phyloP scores from a whole-genome alignment of 1,140 invertebrate species.

The Bemisia tabaci region DNA sequence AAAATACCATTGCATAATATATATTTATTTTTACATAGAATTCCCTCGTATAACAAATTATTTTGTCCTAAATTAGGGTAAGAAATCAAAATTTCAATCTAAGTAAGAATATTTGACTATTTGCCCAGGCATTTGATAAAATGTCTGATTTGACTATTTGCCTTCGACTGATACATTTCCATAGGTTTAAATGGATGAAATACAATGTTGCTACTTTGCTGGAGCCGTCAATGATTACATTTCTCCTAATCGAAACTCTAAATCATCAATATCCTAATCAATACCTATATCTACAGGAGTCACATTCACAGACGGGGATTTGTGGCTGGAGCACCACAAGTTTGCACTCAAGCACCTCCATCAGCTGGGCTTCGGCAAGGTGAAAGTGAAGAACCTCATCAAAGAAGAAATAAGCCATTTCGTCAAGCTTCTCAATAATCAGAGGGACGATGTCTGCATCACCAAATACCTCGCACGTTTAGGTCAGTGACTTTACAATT shows the following conservation, averaged over 20 bases:
- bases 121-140: no score
- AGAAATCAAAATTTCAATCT: no score
- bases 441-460: constrained; percentile 26
- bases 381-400: constrained; percentile 53
- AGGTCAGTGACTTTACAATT: constrained; percentile 22
- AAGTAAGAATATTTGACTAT: no score
- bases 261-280: background rate
- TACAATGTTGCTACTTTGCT: no score
- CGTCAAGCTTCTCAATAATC: constrained; percentile 33
- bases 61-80: no score
- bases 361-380: constrained; percentile 58
- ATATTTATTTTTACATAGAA: background rate
- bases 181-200: no score
- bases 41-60: no score
- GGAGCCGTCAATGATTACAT: no score
- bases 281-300: constrained; percentile 39
- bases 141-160: no score
- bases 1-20: no score
- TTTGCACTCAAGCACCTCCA: constrained; percentile 56
- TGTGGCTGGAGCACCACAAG: constrained; percentile 58
- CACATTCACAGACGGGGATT: constrained; percentile 55
- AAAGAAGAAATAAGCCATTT: constrained; percentile 42
- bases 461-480: no score
- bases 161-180: no score
- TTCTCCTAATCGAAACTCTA: background rate